Base-by-base conservation (phyloP, 2,797 vertebrate species). In the Macropus fuliginosus region DNA sequence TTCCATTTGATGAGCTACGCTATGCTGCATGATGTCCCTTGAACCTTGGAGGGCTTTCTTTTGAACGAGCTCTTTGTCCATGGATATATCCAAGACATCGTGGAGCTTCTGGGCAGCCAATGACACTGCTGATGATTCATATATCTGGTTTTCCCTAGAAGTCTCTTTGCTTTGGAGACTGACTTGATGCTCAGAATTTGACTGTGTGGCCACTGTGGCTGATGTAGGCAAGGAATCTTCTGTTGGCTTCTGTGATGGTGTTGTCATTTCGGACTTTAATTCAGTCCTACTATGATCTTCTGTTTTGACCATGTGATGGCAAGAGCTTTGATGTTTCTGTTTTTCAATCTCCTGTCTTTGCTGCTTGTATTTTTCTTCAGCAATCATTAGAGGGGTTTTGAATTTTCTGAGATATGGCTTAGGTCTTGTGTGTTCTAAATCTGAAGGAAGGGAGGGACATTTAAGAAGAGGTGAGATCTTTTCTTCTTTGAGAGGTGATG, bases 301-400 rank as follows among this genome's bases (percentile, higher is more conserved):
- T 18, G n/a, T 94, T 97, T 97, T 94, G 52, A 93, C 54, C 46
- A 46, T 34, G 34, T 94, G 92, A 28, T 92, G 95, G 93, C 46
- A 96, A 46, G 92, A 96, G 94, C 31, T 96, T 91, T 96, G 97
- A 3, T 55, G 98, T 94, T 99, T 99, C 97, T 97, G 98, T 93
- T 99, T 99, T 90, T 99, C 99, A 34, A 94, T 97, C 93, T 99
- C 99, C 91, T 99, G 99, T 95, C 50, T 99, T 94, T 99, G 98
- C 92, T 99, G 99, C 87, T 99, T 98, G 94, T 98, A 99, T 97
- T 99, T 99, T 98, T 99, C 99, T 98, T 99, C 99, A 74, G 99
- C 99, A 97, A 99, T 99, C 98, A 99, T 99, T 98, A 99, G 98
- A n/a, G 99, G 99, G 29, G 99, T 99, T 98, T 98, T 99, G 98